These are phyloP conservation scores for Schizopygopsis malacanthus DNA, from an alignment of 2,797 vertebrate species.

Conservation along the genomic window DNA sequence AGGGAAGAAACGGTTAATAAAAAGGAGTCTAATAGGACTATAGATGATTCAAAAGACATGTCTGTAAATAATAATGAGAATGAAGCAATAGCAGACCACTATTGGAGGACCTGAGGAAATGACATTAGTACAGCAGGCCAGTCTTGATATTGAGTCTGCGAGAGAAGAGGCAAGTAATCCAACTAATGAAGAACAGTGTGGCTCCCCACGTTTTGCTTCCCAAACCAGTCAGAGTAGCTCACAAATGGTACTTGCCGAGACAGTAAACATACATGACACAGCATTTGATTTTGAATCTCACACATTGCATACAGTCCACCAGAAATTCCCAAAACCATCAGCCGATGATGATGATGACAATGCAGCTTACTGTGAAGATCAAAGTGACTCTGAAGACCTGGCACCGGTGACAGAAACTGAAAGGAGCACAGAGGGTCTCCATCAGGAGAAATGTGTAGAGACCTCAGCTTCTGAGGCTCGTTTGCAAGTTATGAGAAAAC, in stretches of 20 bases:
- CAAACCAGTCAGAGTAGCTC: conserved; percentile 63
- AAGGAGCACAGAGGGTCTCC: conserved; percentile 4
- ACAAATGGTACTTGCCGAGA: conserved; percentile 44
- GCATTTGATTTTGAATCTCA: conserved; percentile 26
- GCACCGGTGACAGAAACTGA: conserved; percentile 14
- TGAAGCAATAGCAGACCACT: conserved; percentile 23
- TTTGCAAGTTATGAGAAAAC: conserved; percentile 83
- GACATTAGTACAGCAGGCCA: conserved; percentile 10
- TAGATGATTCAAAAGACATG: conserved; percentile 7
- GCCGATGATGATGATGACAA: conserved; percentile 60
- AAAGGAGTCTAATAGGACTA: conserved; percentile 15
- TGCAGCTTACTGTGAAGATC: conserved; percentile 57
- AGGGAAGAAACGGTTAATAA: conserved; percentile 27
- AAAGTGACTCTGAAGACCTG: conserved; percentile 59
- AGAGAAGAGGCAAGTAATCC: conserved; percentile 45
- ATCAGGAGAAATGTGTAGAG: conserved; percentile 25
- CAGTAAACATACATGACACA: conserved; percentile 48
- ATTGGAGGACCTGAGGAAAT: conserved; percentile 33
- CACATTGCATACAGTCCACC: conserved; percentile 39
- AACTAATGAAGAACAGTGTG: conserved; percentile 68
- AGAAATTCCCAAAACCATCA: conserved; percentile 39
- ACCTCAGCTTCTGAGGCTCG: conserved; percentile 66
- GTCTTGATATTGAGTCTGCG: conserved; percentile 58
- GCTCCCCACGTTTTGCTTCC: conserved; percentile 72
- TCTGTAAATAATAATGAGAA: conserved; percentile 2